Evolutionary conservation across 2,888 invertebrate genomes (phyloP).

Genomic region (Pterobdella sp.): DNA sequence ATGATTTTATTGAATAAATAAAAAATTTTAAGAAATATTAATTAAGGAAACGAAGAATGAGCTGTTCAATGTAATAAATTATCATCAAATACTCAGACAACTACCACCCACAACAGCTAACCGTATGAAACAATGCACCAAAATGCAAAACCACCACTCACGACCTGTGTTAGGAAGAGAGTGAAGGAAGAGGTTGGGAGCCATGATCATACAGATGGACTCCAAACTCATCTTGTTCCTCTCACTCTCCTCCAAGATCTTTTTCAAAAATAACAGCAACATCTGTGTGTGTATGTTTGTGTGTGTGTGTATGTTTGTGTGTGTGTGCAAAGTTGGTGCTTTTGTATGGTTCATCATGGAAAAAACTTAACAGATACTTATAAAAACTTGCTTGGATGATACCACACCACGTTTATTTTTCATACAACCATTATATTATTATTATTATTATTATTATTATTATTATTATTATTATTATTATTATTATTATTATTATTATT

Average conservation of each 20-base stretch:
- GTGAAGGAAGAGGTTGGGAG: conserved; percentile 67
- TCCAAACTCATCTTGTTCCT: conserved; percentile 80
- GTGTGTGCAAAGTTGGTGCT: no score
- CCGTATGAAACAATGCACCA: background rate
- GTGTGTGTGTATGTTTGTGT: background rate
- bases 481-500: background rate
- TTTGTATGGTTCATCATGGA: no score
- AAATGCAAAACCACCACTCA: conserved; percentile 30
- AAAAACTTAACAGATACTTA: no score
- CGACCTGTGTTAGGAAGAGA: conserved; percentile 30
- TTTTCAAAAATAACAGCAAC: conserved; percentile 68
- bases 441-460: no score
- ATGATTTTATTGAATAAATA: no score
- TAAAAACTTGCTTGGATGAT: no score
- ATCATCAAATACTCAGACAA: background rate
- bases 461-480: background rate
- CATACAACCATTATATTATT: no score
- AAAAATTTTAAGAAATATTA: no score
- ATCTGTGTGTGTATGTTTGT: conserved; percentile 54
- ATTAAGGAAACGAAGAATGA: background rate
- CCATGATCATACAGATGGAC: conserved; percentile 87
- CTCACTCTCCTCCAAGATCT: conserved; percentile 60
- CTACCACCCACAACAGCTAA: background rate
- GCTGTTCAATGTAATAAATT: background rate
- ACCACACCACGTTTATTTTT: no score